A percentile compares a stretch with the other conserved stretches of the same genome.
phyloP scores from a whole-genome alignment of 2,888 invertebrate species.

The Nymphalis polychloros region DNA sequence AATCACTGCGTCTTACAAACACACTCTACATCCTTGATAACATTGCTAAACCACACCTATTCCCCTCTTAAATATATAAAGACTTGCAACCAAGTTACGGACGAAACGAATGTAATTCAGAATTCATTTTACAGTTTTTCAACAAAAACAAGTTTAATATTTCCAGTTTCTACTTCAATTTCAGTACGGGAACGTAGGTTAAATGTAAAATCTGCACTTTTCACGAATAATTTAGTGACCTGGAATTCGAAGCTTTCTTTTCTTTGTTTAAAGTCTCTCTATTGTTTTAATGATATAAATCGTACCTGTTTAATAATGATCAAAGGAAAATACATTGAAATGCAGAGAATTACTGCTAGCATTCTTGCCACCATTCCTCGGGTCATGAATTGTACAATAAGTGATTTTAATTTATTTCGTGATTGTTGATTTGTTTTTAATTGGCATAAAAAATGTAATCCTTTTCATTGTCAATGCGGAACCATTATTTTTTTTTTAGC shows the following conservation, averaged over 20 bases:
- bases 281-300: constrained; percentile 20
- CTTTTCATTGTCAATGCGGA: too few relatives aligned
- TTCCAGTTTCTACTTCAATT: constrained; percentile 5
- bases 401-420: too few relatives aligned
- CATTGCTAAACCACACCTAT: too few relatives aligned
- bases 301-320: constrained; percentile 11
- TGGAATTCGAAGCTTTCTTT: constrained; percentile 21
- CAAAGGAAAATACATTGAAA: not conserved
- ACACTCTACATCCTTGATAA: too few relatives aligned
- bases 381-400: too few relatives aligned
- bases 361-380: too few relatives aligned
- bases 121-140: not conserved
- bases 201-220: constrained; percentile 13
- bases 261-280: constrained; percentile 15
- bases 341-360: too few relatives aligned
- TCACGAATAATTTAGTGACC: constrained; percentile 23
- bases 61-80: too few relatives aligned
- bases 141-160: not conserved
- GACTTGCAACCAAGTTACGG: not conserved
- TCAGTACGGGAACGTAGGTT: constrained; percentile 5
- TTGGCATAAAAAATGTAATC: too few relatives aligned
- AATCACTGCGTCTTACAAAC: too few relatives aligned
- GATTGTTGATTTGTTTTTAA: too few relatives aligned
- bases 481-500: too few relatives aligned
- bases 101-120: not conserved